phyloP scores from a whole-genome alignment of 2,113 vertebrate genomes.

The Axis porcinus region DNA sequence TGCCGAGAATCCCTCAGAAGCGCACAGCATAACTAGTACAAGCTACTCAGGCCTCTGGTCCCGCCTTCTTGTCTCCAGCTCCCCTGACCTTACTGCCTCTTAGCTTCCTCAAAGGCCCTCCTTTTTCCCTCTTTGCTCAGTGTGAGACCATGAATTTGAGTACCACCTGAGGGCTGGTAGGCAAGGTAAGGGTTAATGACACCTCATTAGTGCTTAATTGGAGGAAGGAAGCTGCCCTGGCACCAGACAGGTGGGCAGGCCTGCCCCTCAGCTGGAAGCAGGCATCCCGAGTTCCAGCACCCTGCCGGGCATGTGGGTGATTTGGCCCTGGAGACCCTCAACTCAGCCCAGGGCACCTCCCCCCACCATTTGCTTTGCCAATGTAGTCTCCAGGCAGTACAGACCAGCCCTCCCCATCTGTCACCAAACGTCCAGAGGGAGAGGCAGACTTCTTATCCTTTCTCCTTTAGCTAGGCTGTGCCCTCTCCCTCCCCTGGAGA shows the following conservation, averaged over 20 bases:
- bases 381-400: slow-evolving; percentile 36
- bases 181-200: slow-evolving; percentile 69
- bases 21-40: neutral
- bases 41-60: neutral
- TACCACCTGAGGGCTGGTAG: slow-evolving; percentile 37
- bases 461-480: neutral
- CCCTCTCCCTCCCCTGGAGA: neutral
- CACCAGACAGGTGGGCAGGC: slow-evolving; percentile 69
- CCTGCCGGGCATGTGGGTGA: slow-evolving; percentile 46
- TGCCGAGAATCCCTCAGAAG: neutral
- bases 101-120: neutral
- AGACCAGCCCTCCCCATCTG: slow-evolving; percentile 63
- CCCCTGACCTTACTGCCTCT: neutral
- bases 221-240: slow-evolving; percentile 66
- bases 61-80: neutral
- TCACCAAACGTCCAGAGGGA: slow-evolving; percentile 20
- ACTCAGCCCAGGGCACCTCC: slow-evolving; percentile 32
- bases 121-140: neutral
- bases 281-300: slow-evolving; percentile 33
- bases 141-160: slow-evolving; percentile 10
- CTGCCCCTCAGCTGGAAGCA: slow-evolving; percentile 49
- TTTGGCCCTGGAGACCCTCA: slow-evolving; percentile 66
- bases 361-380: slow-evolving; percentile 53
- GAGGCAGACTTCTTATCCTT: neutral
- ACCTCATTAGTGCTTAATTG: slow-evolving; percentile 72